Base-by-base conservation (phyloP, 2,888 invertebrate species). In the Pterobdella sp. region DNA sequence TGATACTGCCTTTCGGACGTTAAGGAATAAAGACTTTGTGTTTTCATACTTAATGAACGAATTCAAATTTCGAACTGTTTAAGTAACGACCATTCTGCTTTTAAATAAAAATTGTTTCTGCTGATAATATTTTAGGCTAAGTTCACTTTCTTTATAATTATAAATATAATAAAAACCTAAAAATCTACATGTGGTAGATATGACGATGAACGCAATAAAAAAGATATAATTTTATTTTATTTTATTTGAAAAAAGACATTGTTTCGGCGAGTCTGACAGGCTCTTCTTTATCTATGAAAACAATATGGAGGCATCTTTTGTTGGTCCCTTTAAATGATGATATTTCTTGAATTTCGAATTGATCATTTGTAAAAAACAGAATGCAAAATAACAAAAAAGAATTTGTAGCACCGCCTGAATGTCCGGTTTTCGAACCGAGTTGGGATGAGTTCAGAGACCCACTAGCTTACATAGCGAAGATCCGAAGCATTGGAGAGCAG, bases 361-460 rank as follows among this genome's bases (percentile, higher is more conserved):
- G 26, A 22, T 4, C 26, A 56, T 7, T 22, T 26, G n/a, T 26
- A n/a, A 14, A 4, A 22, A 3, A 56, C 4, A 56, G n/a, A 4
- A 72, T 66, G 72, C 49, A 35, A 10, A 18, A 49, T n/a, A 31
- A 22, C 10, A 56, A 63, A 71, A 63, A 71, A 63, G 79, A 83
- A 68, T 88, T 88, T 80, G 80, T 81, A 56, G 84, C 86, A 68
- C 97, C 97, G 75, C 91, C 91, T 75, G 94, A 95, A 86, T 95
- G 95, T 77, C 95, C 95, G 71, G 92, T 94, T 75, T 99, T 94
- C 87, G 89, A 90, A 81, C 97, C 97, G 67, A 92, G 91, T 42
- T 88, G 88, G 79, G 94, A 95, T 81, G 98, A 98, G 86, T 98
- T 97, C 84, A 87, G 90, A 83, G 95, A 98, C 86, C 96, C 97